Conservation (phyloP, 2,888 invertebrate species). For the Ennomos fuscantarius region DNA sequence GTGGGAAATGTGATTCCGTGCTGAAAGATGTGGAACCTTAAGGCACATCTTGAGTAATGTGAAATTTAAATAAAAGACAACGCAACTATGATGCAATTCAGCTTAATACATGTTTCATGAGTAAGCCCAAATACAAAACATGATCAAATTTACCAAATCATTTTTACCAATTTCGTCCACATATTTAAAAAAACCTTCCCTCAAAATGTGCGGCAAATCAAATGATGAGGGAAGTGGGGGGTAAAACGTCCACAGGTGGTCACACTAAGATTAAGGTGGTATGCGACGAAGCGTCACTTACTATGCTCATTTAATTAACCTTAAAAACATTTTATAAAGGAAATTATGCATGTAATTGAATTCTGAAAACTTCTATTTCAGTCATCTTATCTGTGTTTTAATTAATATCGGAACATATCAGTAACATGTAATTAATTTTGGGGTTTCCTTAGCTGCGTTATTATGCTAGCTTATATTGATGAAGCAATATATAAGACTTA, state of each 20-base stretch:
- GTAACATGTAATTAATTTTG: background rate
- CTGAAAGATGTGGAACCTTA: no score
- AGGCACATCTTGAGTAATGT: no score
- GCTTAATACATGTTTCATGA: background rate
- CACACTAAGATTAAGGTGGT: slow-evolving; percentile 65
- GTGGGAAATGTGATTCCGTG: no score
- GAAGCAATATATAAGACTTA: no score
- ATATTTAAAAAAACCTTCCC: slow-evolving; percentile 35
- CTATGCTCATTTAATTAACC: slow-evolving; percentile 63
- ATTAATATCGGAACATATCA: background rate
- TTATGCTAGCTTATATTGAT: no score
- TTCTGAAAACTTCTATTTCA: no score
- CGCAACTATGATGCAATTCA: no score
- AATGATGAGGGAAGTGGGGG: slow-evolving; percentile 52
- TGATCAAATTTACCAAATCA: background rate
- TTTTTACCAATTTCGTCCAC: slow-evolving; percentile 56
- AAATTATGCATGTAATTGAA: no score
- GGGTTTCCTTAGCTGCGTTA: background rate
- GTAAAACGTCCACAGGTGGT: slow-evolving; percentile 56
- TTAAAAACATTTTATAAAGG: background rate
- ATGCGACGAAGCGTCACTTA: slow-evolving; percentile 67
- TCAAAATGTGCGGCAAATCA: slow-evolving; percentile 48
- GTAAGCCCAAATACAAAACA: slow-evolving; percentile 2
- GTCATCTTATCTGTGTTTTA: background rate
- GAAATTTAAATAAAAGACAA: no score